phyloP scores from a whole-genome alignment of 2,797 vertebrate genomes.

The Sylvilagus floridanus region DNA sequence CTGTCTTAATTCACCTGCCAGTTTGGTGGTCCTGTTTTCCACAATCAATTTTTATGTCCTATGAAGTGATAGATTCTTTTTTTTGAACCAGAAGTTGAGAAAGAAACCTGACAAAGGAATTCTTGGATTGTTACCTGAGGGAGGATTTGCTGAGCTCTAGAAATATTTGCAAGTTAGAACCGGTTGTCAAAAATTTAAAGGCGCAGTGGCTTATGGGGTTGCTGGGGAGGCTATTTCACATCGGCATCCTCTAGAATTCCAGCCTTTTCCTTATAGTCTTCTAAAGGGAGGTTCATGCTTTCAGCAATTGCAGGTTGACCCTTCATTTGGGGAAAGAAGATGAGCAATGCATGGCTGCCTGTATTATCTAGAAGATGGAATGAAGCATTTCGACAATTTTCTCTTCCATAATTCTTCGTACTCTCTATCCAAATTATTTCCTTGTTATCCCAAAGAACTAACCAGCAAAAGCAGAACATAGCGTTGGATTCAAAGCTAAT shows the following conservation, averaged over 20 bases:
- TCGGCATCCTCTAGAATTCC: neutral
- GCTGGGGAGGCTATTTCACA: neutral
- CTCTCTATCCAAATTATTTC: slow-evolving; percentile 73
- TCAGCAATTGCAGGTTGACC: neutral
- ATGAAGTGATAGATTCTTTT: neutral
- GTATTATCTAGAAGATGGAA: slow-evolving; percentile 59
- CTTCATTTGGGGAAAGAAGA: neutral
- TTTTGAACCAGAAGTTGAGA: slow-evolving; percentile 28
- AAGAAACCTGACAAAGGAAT: slow-evolving; percentile 8
- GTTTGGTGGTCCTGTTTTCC: neutral
- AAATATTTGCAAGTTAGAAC: neutral
- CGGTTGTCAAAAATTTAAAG: neutral
- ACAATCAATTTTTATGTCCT: slow-evolving; percentile 37
- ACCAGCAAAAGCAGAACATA: slow-evolving; percentile 71
- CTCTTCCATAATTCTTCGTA: slow-evolving; percentile 52
- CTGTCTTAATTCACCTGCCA: neutral
- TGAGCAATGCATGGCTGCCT: neutral
- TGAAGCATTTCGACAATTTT: slow-evolving; percentile 79
- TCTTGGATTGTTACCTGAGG: slow-evolving; percentile 8
- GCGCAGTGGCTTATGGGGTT: neutral
- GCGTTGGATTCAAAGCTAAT: slow-evolving; percentile 43
- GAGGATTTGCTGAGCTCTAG: slow-evolving; percentile 18
- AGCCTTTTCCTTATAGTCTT: neutral
- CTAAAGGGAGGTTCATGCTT: neutral
- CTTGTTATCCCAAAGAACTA: slow-evolving; percentile 71